These are phyloP conservation scores for Drosophila obscura DNA, from an alignment of 1,140 invertebrate species.

Conservation along the genomic window DNA sequence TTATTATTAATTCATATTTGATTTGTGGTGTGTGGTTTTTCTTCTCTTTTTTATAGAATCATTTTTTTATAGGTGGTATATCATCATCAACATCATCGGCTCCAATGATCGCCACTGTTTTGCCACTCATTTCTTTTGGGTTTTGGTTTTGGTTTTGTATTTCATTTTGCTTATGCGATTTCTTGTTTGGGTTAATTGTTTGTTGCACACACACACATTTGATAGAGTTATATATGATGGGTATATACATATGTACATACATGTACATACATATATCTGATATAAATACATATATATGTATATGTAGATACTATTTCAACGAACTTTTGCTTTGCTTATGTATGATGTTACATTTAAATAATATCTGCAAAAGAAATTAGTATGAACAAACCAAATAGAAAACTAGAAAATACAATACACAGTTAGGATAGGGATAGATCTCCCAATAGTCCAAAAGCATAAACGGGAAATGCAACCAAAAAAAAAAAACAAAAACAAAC, in stretches of 20 bases:
- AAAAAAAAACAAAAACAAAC: conserved; percentile 21
- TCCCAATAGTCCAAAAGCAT: conserved; percentile 25
- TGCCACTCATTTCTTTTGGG: too few species aligned
- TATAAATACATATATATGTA: conserved; percentile 23
- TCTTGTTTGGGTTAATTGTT: conserved; percentile 5
- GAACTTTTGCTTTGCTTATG: conserved; percentile 36
- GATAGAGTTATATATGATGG: conserved; percentile 7
- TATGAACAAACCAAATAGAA: conserved; percentile 67
- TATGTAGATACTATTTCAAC: conserved; percentile 42
- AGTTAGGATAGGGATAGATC: too few species aligned
- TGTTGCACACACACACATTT: background rate
- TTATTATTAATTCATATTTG: background rate
- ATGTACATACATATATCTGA: conserved; percentile 9
- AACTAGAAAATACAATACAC: conserved; percentile 30
- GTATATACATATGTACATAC: conserved; percentile 7
- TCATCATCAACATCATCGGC: too few species aligned
- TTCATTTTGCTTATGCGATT: background rate
- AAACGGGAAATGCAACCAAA: conserved; percentile 20
- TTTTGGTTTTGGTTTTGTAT: conserved; percentile 1
- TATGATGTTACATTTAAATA: conserved; percentile 78
- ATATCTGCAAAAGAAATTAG: conserved; percentile 83
- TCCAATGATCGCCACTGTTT: too few species aligned
- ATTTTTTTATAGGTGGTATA: too few species aligned
- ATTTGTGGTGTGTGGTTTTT: too few species aligned
- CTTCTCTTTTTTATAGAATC: too few species aligned